Evolutionary conservation across 2,797 vertebrate species (phyloP), one percentile per base, ranked within the genome.

Genomic region (Pogoniulus pusillus): DNA sequence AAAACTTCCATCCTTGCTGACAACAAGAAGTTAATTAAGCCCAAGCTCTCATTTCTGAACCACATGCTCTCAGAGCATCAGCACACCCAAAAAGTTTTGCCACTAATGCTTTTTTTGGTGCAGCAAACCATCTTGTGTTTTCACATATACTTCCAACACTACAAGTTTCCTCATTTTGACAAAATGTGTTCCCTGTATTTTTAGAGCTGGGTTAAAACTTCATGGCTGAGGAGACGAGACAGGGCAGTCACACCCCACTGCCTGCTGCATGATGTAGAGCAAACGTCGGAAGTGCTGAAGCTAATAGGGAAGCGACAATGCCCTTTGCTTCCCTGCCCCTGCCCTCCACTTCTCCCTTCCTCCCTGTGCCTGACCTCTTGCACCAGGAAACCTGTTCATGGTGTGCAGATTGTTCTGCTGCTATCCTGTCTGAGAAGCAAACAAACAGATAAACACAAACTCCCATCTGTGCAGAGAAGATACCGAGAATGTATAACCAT

Each of bases 301-400:
- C 62, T 78, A 16, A 94, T 77, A 76, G 94, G 84, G 91, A 94
- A 96, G 85, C 39, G 0, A 59, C 89, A 24, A 34, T 35, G 85
- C 74, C 79, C 84, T 93, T 91, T 57, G 79, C 85, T 95, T 96
- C 94, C 91, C 76, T 78, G 77, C 58, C 79, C 75, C 90, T 92
- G 91, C 63, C 65, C 69, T 94, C 51, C 66, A 71, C 91, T 95
- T 94, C 94, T 95, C 37, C 70, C 92, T 94, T 85, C 91, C 81
- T 92, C 77, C 74, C 66, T 5, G 16, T 4, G 22, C 23, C 88
- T 82, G 88, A 90, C 83, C 79, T 57, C 84, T 45, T 37, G 73
- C 82, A 24, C 70, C 9, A 23, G 76, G 87, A 93, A 90, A 74
- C 54, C 69, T 82, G 70, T n/a, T 65, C 86, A n/a, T 8, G 24